Evolutionary conservation across 2,888 invertebrate species (phyloP).

Genomic region (Drymonia ruficornis): DNA sequence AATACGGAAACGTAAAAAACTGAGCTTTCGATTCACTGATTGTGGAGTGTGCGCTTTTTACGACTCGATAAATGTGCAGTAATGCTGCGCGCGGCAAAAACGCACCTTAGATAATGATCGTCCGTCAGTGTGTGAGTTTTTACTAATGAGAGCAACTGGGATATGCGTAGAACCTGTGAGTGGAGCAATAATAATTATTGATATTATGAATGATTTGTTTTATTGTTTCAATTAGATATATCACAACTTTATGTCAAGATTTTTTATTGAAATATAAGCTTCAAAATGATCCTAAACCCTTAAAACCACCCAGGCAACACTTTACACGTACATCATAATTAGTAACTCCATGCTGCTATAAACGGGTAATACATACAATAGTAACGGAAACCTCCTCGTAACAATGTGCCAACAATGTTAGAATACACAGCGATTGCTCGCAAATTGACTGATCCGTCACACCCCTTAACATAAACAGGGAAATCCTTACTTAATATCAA

Average conservation of each 20-base stretch:
- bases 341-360: background rate
- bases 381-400: conserved; percentile 24
- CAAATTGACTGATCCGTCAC: conserved; percentile 78
- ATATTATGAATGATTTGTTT: conserved; percentile 1
- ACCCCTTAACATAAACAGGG: conserved; percentile 79
- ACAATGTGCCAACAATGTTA: conserved; percentile 47
- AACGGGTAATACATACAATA: background rate
- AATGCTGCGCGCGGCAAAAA: conserved; percentile 42
- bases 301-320: background rate
- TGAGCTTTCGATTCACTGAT: conserved; percentile 61
- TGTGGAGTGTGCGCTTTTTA: conserved; percentile 59
- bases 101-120: conserved; percentile 36
- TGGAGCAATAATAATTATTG: conserved; percentile 5
- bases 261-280: too few relatives aligned
- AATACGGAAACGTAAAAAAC: conserved; percentile 58
- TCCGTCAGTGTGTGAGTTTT: conserved; percentile 35
- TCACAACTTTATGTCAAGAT: background rate
- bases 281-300: too few relatives aligned
- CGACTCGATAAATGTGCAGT: conserved; percentile 61
- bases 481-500: conserved; percentile 85
- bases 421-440: conserved; percentile 57
- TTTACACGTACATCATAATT: background rate
- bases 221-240: conserved; percentile 15
- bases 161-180: conserved; percentile 15
- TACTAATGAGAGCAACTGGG: conserved; percentile 18